phyloP scores from a whole-genome alignment of 2,113 vertebrate genomes.

The Syrmaticus mikado region DNA sequence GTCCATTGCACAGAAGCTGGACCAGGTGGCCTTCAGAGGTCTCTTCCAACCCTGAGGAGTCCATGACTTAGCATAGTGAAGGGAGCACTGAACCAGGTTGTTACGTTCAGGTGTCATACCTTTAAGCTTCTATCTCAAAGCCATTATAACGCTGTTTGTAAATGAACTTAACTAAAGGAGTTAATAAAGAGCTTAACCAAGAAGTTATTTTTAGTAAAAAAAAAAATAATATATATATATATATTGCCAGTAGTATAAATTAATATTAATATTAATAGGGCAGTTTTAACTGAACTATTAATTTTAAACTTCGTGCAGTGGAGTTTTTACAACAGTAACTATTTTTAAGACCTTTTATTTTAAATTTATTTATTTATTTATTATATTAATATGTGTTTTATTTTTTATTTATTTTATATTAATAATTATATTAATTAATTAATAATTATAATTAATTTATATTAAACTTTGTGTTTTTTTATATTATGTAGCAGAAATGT shows the following conservation, averaged over 20 bases:
- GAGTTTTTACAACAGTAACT: background rate
- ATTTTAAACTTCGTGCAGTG: background rate
- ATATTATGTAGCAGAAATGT: background rate
- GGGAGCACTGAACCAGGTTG: background rate
- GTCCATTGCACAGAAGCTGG: no score
- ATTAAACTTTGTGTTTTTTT: background rate
- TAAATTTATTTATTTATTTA: no score
- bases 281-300: background rate
- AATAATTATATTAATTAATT: no score
- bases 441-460: no score
- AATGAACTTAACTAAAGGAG: background rate
- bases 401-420: no score
- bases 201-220: background rate
- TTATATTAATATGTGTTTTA: no score
- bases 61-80: accelerated
- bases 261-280: no score
- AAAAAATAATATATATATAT: background rate
- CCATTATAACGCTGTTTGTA: background rate
- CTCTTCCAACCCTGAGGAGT: no score
- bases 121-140: background rate
- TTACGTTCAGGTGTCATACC: background rate
- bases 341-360: background rate
- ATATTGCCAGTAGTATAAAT: background rate
- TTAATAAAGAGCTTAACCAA: no score
- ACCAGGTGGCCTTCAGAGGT: no score